These are phyloP conservation scores for Tragelaphus strepsiceros DNA, from an alignment of 2,113 vertebrate genomes.

Conservation along the genomic window DNA sequence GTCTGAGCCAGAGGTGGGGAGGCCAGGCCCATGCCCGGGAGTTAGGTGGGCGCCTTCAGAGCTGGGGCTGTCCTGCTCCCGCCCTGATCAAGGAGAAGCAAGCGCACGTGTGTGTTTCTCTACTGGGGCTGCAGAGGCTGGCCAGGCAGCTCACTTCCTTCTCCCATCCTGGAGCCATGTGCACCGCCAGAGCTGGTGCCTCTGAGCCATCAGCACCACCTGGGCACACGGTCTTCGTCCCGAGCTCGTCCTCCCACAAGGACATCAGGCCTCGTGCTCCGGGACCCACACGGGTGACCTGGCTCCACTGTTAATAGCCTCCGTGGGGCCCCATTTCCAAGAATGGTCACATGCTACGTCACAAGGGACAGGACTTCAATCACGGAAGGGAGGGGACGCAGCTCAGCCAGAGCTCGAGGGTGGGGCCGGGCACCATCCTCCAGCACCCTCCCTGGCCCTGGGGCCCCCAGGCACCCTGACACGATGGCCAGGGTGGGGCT, in stretches of 20 bases:
- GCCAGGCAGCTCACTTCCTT: not conserved
- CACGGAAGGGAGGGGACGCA: not conserved
- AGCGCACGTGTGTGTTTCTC: fast-evolving
- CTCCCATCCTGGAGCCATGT: not conserved
- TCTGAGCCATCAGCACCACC: not conserved
- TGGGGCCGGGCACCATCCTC: fast-evolving
- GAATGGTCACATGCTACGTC: no score
- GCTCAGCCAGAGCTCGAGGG: not conserved
- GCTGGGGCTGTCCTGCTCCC: fast-evolving
- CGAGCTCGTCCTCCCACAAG: fast-evolving
- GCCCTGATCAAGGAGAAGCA: no score
- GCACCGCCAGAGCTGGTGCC: not conserved
- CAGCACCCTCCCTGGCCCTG: not conserved
- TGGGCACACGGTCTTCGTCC: fast-evolving
- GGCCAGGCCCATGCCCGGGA: not conserved
- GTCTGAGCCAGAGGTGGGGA: not conserved
- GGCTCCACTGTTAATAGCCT: not conserved
- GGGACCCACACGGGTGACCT: not conserved
- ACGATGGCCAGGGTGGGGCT: fast-evolving
- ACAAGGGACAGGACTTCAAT: not conserved
- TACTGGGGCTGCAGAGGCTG: not conserved
- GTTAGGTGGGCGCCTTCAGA: fast-evolving
- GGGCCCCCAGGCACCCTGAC: not conserved
- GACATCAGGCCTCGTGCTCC: fast-evolving
- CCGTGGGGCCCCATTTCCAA: not conserved